Conservation (phyloP, 2,113 vertebrate species). For the Mobula hypostoma region DNA sequence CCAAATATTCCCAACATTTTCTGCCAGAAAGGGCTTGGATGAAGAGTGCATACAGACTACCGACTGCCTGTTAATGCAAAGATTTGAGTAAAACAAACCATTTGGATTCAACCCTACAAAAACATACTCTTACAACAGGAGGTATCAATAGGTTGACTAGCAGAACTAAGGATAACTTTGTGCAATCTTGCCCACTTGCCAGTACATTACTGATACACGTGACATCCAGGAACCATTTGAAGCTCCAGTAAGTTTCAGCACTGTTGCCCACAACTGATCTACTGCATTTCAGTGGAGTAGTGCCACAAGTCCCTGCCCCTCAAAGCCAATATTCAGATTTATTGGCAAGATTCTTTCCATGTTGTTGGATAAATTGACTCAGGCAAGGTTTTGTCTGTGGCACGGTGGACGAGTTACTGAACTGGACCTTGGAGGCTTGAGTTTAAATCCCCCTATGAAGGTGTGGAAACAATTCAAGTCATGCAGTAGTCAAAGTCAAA, state of each 20-base stretch:
- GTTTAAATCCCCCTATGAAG: too few species aligned
- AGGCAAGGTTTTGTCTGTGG: too few species aligned
- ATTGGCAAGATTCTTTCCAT: background rate
- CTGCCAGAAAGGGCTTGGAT: background rate
- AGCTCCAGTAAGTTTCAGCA: background rate
- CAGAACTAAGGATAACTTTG: background rate
- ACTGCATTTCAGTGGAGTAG: background rate
- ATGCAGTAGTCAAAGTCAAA: too few species aligned
- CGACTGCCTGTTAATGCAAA: background rate
- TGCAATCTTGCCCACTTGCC: background rate
- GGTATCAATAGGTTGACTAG: background rate
- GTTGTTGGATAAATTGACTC: background rate
- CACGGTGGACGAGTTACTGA: too few species aligned
- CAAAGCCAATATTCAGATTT: background rate
- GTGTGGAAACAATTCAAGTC: too few species aligned
- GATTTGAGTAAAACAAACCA: background rate
- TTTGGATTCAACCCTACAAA: background rate
- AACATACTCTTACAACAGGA: too few species aligned
- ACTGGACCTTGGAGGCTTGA: too few species aligned
- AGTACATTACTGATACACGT: background rate
- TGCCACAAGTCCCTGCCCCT: background rate
- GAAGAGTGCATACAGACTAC: background rate
- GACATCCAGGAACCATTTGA: background rate
- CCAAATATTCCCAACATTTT: background rate
- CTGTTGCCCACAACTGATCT: background rate